Conservation (phyloP, 2,797 vertebrate genomes). For the Pteropus rufus region DNA sequence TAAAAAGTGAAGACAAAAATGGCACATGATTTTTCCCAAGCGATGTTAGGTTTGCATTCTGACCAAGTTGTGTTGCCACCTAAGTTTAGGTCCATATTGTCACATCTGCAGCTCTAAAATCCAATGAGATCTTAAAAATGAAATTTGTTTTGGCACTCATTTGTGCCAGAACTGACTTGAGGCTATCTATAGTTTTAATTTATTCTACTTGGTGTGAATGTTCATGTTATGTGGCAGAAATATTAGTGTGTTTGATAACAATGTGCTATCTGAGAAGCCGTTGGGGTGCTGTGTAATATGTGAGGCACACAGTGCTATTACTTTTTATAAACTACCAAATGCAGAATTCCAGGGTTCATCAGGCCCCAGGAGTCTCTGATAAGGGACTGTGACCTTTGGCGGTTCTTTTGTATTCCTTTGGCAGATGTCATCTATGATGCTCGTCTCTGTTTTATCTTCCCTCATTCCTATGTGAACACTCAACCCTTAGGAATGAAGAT, state of each 20-base stretch:
- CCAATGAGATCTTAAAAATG: neutral
- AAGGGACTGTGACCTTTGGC: neutral
- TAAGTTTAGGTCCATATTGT: neutral
- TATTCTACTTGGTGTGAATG: neutral
- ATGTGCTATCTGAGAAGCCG: neutral
- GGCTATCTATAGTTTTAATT: neutral
- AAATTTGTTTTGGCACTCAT: neutral
- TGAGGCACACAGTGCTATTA: accelerated
- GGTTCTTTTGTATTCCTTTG: accelerated
- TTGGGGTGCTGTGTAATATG: neutral
- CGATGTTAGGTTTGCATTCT: neutral
- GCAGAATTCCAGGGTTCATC: neutral
- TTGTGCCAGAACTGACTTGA: neutral
- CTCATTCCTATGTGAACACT: neutral
- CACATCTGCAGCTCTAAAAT: neutral
- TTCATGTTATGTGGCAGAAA: neutral
- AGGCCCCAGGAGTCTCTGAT: neutral
- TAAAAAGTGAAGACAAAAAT: slow-evolving; percentile 73
- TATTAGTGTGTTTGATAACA: neutral
- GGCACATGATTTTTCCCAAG: neutral
- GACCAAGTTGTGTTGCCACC: neutral
- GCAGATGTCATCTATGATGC: neutral
- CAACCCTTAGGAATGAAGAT: neutral
- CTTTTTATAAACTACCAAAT: neutral
- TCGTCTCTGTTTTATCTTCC: neutral